phyloP scores from a whole-genome alignment of 2,113 vertebrate species.

The Oenanthe melanoleuca region DNA sequence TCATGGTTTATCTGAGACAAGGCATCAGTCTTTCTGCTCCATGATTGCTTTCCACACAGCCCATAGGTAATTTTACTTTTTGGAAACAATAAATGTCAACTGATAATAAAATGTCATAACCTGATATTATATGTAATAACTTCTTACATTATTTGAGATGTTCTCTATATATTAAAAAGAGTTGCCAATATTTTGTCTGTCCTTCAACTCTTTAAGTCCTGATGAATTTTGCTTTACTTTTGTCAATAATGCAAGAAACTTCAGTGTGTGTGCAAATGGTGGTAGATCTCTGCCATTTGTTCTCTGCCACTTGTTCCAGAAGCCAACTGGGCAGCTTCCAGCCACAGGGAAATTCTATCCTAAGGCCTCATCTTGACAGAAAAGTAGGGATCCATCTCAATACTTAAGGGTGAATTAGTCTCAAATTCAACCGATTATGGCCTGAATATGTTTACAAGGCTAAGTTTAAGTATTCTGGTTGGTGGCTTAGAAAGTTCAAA shows the following conservation, averaged over 20 bases:
- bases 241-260: neutral
- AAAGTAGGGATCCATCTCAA: neutral
- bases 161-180: neutral
- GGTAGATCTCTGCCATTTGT: neutral
- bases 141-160: neutral
- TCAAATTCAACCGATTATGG: neutral
- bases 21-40: neutral
- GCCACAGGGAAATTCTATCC: neutral
- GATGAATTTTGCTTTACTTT: neutral
- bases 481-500: neutral
- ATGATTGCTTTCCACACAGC: neutral
- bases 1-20: neutral
- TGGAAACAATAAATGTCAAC: neutral
- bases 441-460: neutral
- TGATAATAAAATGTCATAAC: neutral
- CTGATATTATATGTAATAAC: neutral
- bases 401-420: neutral
- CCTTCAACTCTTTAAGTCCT: neutral
- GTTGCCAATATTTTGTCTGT: neutral
- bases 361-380: neutral
- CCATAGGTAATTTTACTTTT: neutral
- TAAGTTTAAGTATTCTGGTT: neutral
- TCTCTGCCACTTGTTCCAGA: neutral
- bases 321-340: neutral
- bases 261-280: neutral